A percentile compares a stretch with the other conserved stretches of the same genome.
Evolutionary conservation across 1,140 invertebrate genomes (phyloP).

Genomic region (Drosophila auraria): DNA sequence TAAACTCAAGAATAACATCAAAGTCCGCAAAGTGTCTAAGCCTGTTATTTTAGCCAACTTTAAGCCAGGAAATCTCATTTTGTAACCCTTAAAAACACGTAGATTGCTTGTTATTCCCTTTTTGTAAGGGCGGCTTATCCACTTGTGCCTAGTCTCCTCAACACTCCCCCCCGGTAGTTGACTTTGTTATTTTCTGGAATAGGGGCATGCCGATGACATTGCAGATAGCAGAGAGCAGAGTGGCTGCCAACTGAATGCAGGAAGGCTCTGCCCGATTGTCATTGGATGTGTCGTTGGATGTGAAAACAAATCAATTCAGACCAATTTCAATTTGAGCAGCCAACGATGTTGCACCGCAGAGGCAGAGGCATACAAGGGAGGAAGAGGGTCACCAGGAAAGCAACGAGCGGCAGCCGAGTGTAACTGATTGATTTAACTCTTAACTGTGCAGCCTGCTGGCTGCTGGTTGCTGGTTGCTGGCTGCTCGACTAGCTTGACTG

Average conservation of each 20-base stretch:
- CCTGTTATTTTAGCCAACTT: background rate
- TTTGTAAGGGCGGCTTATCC: slow-evolving; percentile 11
- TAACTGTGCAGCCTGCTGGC: slow-evolving; percentile 49
- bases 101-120: slow-evolving; percentile 2
- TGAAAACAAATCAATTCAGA: slow-evolving; percentile 61
- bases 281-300: slow-evolving; percentile 36
- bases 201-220: slow-evolving; percentile 38
- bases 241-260: slow-evolving; percentile 20
- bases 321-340: slow-evolving; percentile 51
- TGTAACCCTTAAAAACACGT: background rate
- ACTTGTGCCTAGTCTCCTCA: slow-evolving; percentile 18
- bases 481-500: slow-evolving; percentile 45
- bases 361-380: background rate
- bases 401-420: slow-evolving; percentile 40
- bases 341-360: slow-evolving; percentile 15
- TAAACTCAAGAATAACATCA: background rate
- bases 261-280: slow-evolving; percentile 13
- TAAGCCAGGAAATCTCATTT: slow-evolving; percentile 5
- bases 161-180: slow-evolving; percentile 8
- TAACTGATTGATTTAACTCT: slow-evolving; percentile 65
- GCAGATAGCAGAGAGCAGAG: slow-evolving; percentile 40
- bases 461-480: slow-evolving; percentile 24
- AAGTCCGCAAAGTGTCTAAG: no score
- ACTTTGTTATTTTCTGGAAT: slow-evolving; percentile 33
- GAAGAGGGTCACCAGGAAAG: slow-evolving; percentile 2